Evolutionary conservation across 2,888 invertebrate species (phyloP).

Genomic region (Diadegma fenestrale): DNA sequence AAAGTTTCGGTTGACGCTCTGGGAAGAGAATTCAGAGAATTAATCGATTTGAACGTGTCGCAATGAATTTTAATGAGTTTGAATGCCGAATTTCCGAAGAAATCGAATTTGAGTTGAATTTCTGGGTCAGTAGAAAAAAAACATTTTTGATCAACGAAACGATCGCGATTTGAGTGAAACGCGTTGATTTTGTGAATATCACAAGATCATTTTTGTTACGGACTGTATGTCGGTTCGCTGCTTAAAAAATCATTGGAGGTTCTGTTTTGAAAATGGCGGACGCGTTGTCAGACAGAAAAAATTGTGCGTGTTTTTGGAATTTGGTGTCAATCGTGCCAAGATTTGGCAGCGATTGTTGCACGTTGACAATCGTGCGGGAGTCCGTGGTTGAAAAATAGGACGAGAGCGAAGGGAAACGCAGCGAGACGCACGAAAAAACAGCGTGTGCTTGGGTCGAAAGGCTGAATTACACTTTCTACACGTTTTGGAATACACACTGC

Average conservation of each 20-base stretch:
- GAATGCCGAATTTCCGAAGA: neutral
- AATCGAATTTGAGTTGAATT: neutral
- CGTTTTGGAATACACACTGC: neutral
- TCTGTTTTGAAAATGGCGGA: constrained; percentile 31
- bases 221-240: neutral
- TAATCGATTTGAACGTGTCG: neutral
- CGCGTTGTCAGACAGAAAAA: constrained; percentile 10
- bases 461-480: constrained; percentile 1
- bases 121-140: neutral
- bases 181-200: neutral
- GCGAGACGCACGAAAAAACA: neutral
- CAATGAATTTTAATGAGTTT: neutral
- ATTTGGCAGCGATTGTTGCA: neutral
- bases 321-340: neutral
- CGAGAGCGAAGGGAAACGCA: neutral
- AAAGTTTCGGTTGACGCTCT: neutral
- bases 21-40: neutral
- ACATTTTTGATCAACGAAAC: neutral
- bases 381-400: neutral
- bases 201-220: neutral
- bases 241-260: constrained; percentile 6
- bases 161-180: neutral
- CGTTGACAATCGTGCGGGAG: neutral
- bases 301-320: neutral
- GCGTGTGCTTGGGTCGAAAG: neutral